These are phyloP conservation scores for Busseola fusca DNA, from an alignment of 2,888 invertebrate species.

Conservation along the genomic window DNA sequence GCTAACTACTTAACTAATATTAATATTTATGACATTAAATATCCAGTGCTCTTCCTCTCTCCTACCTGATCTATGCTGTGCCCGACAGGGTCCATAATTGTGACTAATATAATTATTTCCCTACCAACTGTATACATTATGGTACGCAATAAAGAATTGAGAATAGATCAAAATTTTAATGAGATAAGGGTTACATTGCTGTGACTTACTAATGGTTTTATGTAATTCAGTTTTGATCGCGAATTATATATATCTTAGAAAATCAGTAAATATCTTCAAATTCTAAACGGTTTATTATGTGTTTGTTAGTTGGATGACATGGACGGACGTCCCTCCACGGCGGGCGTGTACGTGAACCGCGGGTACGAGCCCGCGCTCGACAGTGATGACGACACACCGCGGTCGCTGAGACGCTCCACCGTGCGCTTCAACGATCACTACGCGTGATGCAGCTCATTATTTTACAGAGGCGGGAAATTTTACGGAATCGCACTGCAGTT, in stretches of 20 bases:
- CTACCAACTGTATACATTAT: too few relatives aligned
- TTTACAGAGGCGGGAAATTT: not conserved
- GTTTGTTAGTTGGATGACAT: slow-evolving; percentile 80
- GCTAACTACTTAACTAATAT: too few relatives aligned
- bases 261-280: not conserved
- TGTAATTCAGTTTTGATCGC: not conserved
- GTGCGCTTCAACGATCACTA: slow-evolving; percentile 77
- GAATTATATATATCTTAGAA: not conserved
- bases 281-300: not conserved
- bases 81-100: too few relatives aligned
- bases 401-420: slow-evolving; percentile 73
- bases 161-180: not conserved
- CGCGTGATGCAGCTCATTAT: slow-evolving; percentile 47
- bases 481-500: too few relatives aligned
- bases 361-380: slow-evolving; percentile 92
- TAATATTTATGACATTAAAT: too few relatives aligned
- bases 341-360: slow-evolving; percentile 88
- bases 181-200: not conserved
- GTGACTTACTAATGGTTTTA: not conserved
- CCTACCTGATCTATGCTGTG: too few relatives aligned
- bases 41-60: too few relatives aligned
- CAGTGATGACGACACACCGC: slow-evolving; percentile 90
- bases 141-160: too few relatives aligned
- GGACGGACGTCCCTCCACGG: slow-evolving; percentile 67
- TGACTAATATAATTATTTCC: too few relatives aligned